phyloP scores from a whole-genome alignment of 2,113 vertebrate species.

The Labeo rohita region DNA sequence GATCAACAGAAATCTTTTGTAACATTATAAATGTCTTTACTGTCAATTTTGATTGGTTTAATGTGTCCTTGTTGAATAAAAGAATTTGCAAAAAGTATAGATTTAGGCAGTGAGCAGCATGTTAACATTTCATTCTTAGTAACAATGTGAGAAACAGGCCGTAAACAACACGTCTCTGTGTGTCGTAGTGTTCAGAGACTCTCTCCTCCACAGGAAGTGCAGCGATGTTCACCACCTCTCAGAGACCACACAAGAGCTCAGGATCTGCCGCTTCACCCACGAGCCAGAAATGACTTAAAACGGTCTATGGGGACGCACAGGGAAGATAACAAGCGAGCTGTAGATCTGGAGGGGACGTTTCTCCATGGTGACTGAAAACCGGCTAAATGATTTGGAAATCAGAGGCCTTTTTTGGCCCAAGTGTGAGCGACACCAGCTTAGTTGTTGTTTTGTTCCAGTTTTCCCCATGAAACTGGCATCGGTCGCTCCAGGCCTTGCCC shows the following conservation, averaged over 20 bases:
- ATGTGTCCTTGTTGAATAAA: neutral
- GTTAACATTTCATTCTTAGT: neutral
- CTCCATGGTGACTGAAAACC: neutral
- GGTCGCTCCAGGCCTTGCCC: constrained; percentile 7
- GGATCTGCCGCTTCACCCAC: neutral
- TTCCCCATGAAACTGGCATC: neutral
- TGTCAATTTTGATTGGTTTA: neutral
- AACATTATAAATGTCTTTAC: neutral
- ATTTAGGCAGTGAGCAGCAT: neutral
- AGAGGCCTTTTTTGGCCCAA: neutral
- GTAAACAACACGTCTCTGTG: neutral
- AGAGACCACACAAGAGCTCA: neutral
- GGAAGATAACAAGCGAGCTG: constrained; percentile 18
- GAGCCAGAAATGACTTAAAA: neutral
- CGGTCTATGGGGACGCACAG: neutral
- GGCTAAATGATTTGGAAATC: neutral
- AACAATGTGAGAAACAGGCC: neutral
- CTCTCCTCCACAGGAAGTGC: neutral
- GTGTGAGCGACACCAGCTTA: neutral
- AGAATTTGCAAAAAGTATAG: too few species aligned
- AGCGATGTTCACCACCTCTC: neutral
- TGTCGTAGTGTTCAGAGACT: neutral
- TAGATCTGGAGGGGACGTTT: neutral
- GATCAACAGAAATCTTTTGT: neutral
- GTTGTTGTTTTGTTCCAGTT: neutral